A percentile compares a stretch with the other conserved stretches of the same genome.
These are phyloP conservation scores for Thymelicus acteon DNA, from an alignment of 2,888 invertebrate genomes.

Conservation along the genomic window DNA sequence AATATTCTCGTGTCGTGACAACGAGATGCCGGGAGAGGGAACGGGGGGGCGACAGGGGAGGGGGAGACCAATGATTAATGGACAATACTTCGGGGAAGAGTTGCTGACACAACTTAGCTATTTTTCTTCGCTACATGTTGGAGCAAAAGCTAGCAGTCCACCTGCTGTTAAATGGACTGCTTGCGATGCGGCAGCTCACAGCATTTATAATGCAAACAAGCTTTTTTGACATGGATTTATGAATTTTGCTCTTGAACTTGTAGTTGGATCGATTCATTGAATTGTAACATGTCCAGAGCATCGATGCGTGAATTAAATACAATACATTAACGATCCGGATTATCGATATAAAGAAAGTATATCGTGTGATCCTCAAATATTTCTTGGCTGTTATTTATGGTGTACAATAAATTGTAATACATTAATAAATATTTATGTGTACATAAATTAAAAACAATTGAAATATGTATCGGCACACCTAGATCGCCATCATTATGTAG, in stretches of 20 bases:
- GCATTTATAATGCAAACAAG: background rate
- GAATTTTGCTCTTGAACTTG: background rate
- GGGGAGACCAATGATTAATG: conserved; percentile 24
- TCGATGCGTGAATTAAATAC: no score
- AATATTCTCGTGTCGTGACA: conserved; percentile 7
- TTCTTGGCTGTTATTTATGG: no score
- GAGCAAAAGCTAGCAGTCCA: background rate
- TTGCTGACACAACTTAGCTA: background rate
- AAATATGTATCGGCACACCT: no score
- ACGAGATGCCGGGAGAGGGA: conserved; percentile 9
- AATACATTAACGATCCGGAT: no score
- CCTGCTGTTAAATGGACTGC: background rate
- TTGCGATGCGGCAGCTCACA: background rate
- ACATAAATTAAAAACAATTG: no score
- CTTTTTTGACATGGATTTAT: conserved; percentile 2
- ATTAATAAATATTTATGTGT: no score
- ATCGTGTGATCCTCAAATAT: no score
- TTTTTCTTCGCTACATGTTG: background rate
- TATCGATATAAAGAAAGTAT: no score
- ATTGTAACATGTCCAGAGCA: no score
- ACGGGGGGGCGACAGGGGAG: background rate
- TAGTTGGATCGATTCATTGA: no score
- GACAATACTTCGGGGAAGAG: conserved; percentile 1
- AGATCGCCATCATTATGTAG: no score
- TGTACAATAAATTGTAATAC: no score